Conservation (phyloP, 2,888 invertebrate genomes). For the Hypolimnas misippus region DNA sequence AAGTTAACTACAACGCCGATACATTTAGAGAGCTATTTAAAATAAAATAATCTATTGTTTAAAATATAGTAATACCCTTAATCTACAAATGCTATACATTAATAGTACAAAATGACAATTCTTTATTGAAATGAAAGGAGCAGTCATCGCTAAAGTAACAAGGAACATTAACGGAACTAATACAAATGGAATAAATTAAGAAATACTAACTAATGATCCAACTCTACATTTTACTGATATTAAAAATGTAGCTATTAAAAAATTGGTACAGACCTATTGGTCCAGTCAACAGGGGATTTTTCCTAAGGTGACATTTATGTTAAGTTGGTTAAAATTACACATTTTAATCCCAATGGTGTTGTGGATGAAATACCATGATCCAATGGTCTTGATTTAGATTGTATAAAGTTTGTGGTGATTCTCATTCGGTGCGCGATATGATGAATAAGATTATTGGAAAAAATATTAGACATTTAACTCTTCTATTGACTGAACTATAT, state of each 20-base stretch:
- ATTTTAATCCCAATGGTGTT: too few species aligned
- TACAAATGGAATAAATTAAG: not conserved
- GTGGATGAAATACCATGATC: too few species aligned
- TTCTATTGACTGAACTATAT: too few species aligned
- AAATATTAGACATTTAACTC: too few species aligned
- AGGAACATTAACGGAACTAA: not conserved
- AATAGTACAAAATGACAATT: not conserved
- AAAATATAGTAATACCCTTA: constrained; percentile 18
- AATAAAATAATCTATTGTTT: not conserved
- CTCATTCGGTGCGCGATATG: too few species aligned
- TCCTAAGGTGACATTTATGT: too few species aligned
- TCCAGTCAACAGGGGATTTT: too few species aligned
- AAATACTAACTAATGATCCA: constrained; percentile 10
- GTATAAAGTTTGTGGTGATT: too few species aligned
- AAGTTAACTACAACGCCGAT: constrained; percentile 19
- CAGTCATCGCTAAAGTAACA: not conserved
- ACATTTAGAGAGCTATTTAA: not conserved
- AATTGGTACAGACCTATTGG: not conserved
- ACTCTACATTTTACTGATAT: not conserved
- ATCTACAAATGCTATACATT: constrained; percentile 35
- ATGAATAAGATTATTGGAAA: too few species aligned
- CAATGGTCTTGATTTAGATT: too few species aligned
- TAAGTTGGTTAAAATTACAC: too few species aligned
- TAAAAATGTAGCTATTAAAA: not conserved
- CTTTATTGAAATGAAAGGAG: not conserved